These are phyloP conservation scores for Harpalus rubripes DNA, from an alignment of 2,888 invertebrate genomes.

Conservation along the genomic window DNA sequence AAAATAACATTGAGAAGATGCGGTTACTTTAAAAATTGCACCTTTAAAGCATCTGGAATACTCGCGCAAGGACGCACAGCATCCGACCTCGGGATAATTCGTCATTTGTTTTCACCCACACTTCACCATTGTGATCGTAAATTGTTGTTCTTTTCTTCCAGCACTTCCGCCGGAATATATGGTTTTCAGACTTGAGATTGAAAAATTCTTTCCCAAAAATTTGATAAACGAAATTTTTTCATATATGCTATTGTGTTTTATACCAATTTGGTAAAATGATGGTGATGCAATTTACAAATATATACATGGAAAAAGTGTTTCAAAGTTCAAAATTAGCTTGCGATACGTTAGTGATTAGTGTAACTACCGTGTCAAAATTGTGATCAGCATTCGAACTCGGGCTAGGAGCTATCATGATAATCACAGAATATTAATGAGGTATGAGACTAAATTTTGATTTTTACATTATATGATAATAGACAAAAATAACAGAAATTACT, in stretches of 20 bases:
- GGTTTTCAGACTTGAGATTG: constrained; percentile 18
- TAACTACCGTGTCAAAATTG: no score
- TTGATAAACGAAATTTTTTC: background rate
- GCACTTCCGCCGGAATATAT: constrained; percentile 18
- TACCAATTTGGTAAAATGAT: background rate
- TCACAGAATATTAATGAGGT: no score
- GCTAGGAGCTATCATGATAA: no score
- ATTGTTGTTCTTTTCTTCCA: constrained; percentile 39
- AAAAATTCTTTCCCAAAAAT: constrained; percentile 32
- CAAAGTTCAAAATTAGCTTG: no score
- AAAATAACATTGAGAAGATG: constrained; percentile 63
- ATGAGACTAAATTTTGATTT: no score
- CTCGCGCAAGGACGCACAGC: constrained; percentile 16
- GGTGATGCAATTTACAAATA: background rate
- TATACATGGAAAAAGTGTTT: no score
- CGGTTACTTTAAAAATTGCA: constrained; percentile 64
- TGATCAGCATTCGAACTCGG: no score
- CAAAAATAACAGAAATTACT: no score
- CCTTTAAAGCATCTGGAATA: constrained; percentile 53
- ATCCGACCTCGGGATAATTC: constrained; percentile 35
- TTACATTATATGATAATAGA: no score
- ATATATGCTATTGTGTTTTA: background rate
- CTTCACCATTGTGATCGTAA: constrained; percentile 30
- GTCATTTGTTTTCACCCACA: constrained; percentile 34
- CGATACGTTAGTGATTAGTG: no score